These are phyloP conservation scores for Polymixis lichenea DNA, from an alignment of 2,888 invertebrate species.

Conservation along the genomic window DNA sequence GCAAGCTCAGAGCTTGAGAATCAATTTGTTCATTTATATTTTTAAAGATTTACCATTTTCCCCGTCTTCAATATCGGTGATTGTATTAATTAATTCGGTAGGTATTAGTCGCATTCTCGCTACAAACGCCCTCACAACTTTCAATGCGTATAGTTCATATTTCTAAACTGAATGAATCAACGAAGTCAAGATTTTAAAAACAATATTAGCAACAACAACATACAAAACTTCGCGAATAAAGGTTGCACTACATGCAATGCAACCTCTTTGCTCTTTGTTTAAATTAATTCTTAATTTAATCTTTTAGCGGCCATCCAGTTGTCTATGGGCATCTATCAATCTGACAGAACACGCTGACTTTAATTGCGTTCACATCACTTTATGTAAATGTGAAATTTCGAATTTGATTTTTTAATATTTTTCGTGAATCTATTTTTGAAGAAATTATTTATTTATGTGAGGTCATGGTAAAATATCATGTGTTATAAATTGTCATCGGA, in stretches of 20 bases:
- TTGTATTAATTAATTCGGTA: not conserved
- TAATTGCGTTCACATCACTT: conserved; percentile 81
- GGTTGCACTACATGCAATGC: conserved; percentile 3
- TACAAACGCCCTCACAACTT: not conserved
- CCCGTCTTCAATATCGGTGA: not conserved
- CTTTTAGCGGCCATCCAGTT: conserved; percentile 63
- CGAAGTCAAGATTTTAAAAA: too few species aligned
- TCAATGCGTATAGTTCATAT: not conserved
- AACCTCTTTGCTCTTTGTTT: conserved; percentile 28
- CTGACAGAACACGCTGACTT: conserved; percentile 71
- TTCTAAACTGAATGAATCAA: not conserved
- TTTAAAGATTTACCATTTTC: not conserved
- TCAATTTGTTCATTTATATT: conserved; percentile 7
- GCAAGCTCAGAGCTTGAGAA: conserved; percentile 11
- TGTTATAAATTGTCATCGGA: conserved; percentile 82
- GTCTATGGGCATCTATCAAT: conserved; percentile 62
- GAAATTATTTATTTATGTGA: conserved; percentile 87
- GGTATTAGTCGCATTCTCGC: not conserved
- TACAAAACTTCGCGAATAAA: not conserved
- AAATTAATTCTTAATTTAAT: conserved; percentile 52
- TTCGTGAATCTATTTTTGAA: conserved; percentile 89
- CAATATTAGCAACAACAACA: not conserved
- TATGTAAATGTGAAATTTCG: conserved; percentile 84
- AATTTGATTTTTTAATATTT: conserved; percentile 88
- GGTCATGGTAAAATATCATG: conserved; percentile 88